Conservation (phyloP, 2,113 vertebrate species). For the Silurus glanis region DNA sequence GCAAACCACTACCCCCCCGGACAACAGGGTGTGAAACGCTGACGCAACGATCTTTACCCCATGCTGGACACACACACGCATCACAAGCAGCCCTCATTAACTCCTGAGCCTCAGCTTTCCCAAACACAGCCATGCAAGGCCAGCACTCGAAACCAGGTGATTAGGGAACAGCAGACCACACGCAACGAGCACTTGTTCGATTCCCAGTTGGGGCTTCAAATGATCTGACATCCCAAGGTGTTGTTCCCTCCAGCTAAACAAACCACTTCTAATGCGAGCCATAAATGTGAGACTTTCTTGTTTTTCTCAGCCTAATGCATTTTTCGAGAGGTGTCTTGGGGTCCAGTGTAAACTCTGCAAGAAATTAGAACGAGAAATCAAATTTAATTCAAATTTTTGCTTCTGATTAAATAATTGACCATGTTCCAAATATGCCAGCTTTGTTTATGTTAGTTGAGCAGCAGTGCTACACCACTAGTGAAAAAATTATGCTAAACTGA, state of each 20-base stretch:
- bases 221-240: conserved; percentile 47
- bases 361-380: conserved; percentile 27
- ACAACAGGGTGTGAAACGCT: conserved; percentile 53
- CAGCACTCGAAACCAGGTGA: conserved; percentile 46
- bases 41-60: conserved; percentile 47
- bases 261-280: conserved; percentile 28
- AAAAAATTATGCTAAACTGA: conserved; percentile 30
- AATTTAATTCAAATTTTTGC: not conserved
- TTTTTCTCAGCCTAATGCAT: conserved; percentile 33
- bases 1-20: conserved; percentile 43
- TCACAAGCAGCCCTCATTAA: conserved; percentile 56
- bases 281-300: conserved; percentile 45
- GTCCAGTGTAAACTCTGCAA: conserved; percentile 7
- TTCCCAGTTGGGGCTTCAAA: conserved; percentile 45
- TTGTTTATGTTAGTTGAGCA: conserved; percentile 39
- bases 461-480: conserved; percentile 15
- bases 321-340: conserved; percentile 33
- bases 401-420: conserved; percentile 37
- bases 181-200: conserved; percentile 50
- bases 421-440: conserved; percentile 27
- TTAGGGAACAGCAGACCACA: conserved; percentile 55
- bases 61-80: conserved; percentile 50
- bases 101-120: conserved; percentile 45
- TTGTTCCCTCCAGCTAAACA: conserved; percentile 50
- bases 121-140: conserved; percentile 45